Evolutionary conservation across 2,113 vertebrate species (phyloP).

Genomic region (Coturnix japonica): DNA sequence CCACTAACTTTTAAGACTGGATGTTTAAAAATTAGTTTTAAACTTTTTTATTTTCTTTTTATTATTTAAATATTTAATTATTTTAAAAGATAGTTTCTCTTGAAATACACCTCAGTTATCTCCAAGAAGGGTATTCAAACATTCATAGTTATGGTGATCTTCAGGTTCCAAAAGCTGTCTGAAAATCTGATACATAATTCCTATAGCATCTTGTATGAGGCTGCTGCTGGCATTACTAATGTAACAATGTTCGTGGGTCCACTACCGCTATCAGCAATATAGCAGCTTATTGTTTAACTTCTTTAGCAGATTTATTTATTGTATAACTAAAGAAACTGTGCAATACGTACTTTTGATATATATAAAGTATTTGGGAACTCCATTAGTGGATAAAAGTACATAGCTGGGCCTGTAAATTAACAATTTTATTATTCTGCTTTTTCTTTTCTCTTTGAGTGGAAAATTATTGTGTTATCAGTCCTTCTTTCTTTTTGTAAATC

Average conservation of each 20-base stretch:
- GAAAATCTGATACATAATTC: not conserved
- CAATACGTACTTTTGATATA: not conserved
- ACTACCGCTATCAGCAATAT: not conserved
- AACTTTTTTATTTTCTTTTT: not conserved
- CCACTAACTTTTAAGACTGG: not conserved
- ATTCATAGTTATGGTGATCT: not conserved
- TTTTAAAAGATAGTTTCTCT: not conserved
- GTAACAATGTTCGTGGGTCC: not conserved
- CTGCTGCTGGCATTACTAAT: not conserved
- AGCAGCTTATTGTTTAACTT: not conserved
- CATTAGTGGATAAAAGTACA: not conserved
- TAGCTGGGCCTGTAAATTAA: not conserved
- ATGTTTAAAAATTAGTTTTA: not conserved
- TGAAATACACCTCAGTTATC: not conserved
- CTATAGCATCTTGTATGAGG: not conserved
- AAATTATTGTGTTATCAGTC: not conserved
- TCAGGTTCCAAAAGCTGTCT: not conserved
- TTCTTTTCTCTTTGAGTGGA: not conserved
- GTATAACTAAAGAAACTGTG: not conserved
- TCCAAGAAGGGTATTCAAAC: not conserved
- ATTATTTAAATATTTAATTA: too few relatives aligned
- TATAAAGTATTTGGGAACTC: not conserved
- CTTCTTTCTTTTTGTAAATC: not conserved
- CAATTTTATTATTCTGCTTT: fast-evolving
- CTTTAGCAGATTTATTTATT: not conserved